Conservation (phyloP, 1,140 invertebrate genomes). For the Drosophila varians region DNA sequence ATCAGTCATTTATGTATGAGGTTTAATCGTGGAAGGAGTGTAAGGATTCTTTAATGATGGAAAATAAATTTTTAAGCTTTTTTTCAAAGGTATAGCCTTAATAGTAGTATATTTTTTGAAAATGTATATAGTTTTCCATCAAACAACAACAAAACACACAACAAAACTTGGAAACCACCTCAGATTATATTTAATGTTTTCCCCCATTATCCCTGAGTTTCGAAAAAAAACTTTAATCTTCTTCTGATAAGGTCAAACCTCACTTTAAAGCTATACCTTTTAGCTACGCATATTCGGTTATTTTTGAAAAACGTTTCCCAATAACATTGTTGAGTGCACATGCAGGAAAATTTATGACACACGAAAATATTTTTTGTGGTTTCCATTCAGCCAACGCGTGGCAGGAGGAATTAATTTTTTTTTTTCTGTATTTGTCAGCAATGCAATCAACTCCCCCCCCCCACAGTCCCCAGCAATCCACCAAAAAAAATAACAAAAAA, state of each 20-base stretch:
- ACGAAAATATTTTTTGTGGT: conserved; percentile 60
- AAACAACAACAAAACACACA: too few relatives aligned
- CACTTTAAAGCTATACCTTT: neutral
- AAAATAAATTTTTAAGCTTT: too few relatives aligned
- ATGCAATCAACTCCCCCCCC: conserved; percentile 18
- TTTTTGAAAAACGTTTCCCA: conserved; percentile 22
- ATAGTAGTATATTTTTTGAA: too few relatives aligned
- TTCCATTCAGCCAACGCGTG: neutral
- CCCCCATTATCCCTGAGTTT: too few relatives aligned
- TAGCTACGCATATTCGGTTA: conserved; percentile 30
- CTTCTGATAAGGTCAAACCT: neutral
- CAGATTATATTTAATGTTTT: too few relatives aligned
- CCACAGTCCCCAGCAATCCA: neutral
- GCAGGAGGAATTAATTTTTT: conserved; percentile 22
- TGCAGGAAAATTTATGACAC: conserved; percentile 65
- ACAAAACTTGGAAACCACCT: too few relatives aligned
- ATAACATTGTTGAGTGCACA: conserved; percentile 27
- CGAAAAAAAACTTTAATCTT: neutral
- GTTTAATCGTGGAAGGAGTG: neutral
- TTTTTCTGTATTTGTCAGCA: conserved; percentile 48
- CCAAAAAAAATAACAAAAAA: conserved; percentile 1
- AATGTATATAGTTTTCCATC: too few relatives aligned
- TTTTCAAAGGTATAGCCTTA: too few relatives aligned
- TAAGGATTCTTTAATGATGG: neutral
- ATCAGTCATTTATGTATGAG: neutral